Evolutionary conservation across 2,113 vertebrate species (phyloP).

Genomic region (Oncorhynchus kisutch): DNA sequence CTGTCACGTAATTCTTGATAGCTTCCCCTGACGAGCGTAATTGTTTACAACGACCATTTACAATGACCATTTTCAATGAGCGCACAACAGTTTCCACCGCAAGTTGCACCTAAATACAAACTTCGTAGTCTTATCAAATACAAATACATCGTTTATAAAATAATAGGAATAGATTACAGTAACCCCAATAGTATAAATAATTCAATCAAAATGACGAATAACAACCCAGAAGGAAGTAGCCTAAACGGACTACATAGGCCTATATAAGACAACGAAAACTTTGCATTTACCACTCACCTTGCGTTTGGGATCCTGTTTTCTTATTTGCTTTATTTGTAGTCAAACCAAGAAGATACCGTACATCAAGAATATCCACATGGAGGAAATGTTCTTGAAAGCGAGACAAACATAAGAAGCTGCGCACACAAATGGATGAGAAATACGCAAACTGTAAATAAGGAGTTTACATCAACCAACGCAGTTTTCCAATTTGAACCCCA

Average conservation of each 20-base stretch:
- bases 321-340: constrained; percentile 17
- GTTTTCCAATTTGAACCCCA: neutral
- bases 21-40: neutral
- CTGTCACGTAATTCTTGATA: neutral
- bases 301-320: constrained; percentile 7
- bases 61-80: neutral
- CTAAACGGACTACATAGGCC: neutral
- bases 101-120: neutral
- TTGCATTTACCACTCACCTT: constrained; percentile 52
- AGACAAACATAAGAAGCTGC: neutral
- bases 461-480: neutral
- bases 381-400: constrained; percentile 13
- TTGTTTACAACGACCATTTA: neutral
- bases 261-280: neutral
- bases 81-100: neutral
- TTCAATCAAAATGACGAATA: no score
- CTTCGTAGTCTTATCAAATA: neutral
- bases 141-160: neutral
- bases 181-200: no score
- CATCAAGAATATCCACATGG: constrained; percentile 55
- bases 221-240: no score
- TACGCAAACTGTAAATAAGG: neutral
- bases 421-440: constrained; percentile 1
- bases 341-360: constrained; percentile 34
- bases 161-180: neutral